Evolutionary conservation across 2,797 vertebrate genomes (phyloP), one percentile per base, ranked within the genome.

Genomic region (Rallus crepitans): DNA sequence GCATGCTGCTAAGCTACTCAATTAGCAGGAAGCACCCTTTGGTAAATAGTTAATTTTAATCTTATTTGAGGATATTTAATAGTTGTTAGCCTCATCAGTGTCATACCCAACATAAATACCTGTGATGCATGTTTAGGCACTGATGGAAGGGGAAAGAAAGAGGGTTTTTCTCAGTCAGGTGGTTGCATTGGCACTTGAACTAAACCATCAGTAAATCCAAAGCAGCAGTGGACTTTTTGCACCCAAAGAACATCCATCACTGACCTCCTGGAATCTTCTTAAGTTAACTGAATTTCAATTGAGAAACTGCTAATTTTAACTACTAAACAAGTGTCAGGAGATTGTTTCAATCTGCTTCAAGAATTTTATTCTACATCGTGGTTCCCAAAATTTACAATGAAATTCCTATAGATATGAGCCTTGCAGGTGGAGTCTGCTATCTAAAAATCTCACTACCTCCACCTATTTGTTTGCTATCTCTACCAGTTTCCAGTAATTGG

Each of bases 11-110:
- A 78, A 84, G 52, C 15, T 76, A 66, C 66, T 86, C 68, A 78
- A 70, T 81, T 47, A 97, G 42, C 40, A 89, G 61, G 42, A 84
- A 82, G 76, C 31, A 52, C 10, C n/a, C 40, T 93, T 89, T 40
- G 23, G 73, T 92, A 95, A 95, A 93, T 1, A 73, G 72, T 65
- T 83, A 40, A 80, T 85, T 89, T 89, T 91, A 75, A 92, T 78
- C 60, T 92, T 66, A 84, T 89, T 69, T 93, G 82, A 81, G 64
- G 45, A 84, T 68, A 89, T 89, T 92, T 86, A 81, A 79, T 42
- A 71, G 72, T 48, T 75, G 73, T 76, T 83, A 79, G 50, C 79
- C 63, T 79, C 45, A 52, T 61, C 39, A 47, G 50, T 63, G 35
- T 35, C 61, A 47, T 30, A 84, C 5, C 25, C 59, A 71, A 79